Conservation (phyloP, 2,797 vertebrate species). For the Cirrhinus mrigala region DNA sequence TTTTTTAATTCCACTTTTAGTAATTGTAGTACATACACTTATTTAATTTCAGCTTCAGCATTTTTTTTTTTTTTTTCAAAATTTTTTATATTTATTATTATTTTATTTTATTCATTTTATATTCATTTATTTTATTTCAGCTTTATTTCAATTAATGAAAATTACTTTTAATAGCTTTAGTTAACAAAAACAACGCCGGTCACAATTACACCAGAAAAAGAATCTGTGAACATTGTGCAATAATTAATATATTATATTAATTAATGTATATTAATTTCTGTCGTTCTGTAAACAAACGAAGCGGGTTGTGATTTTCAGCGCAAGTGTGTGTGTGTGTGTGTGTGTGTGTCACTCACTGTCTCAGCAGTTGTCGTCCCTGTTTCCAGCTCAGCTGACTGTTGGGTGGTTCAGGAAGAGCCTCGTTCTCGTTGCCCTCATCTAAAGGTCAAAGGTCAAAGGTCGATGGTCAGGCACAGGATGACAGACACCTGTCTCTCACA, state of each 20-base stretch:
- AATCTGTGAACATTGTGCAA: neutral
- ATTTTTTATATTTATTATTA: too few species aligned
- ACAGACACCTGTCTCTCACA: neutral
- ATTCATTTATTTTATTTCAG: too few species aligned
- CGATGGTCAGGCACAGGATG: neutral
- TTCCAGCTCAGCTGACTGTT: constrained; percentile 99
- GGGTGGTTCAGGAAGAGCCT: constrained; percentile 83
- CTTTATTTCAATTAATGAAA: too few species aligned
- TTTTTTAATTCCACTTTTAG: too few species aligned
- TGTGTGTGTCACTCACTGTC: constrained; percentile 87
- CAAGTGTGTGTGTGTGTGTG: constrained; percentile 3
- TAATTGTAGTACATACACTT: too few species aligned
- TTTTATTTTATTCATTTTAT: too few species aligned
- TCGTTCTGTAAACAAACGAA: too few species aligned
- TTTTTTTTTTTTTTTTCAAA: too few species aligned
- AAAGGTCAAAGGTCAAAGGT: constrained; percentile 60
- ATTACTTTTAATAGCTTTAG: too few species aligned
- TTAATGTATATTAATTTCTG: neutral
- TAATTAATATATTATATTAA: too few species aligned
- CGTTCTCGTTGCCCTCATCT: constrained; percentile 97
- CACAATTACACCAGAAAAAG: neutral
- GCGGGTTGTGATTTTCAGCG: neutral
- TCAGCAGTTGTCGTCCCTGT: constrained; percentile 95
- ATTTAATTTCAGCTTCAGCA: too few species aligned
- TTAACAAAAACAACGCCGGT: neutral